Evolutionary conservation across 2,888 invertebrate genomes (phyloP), one percentile per base, ranked within the genome.

Genomic region (Clivina fossor): DNA sequence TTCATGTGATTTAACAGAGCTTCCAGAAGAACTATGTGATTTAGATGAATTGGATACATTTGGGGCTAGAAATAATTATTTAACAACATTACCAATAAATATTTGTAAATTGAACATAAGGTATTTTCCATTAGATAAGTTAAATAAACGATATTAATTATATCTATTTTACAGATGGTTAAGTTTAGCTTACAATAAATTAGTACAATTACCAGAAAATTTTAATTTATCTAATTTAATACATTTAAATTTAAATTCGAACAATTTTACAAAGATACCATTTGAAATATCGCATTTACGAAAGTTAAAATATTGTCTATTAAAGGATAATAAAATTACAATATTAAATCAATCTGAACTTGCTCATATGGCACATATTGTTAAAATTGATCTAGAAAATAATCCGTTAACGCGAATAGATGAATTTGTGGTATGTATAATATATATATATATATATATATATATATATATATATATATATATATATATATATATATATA

Each of bases 21-120:
- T 51, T 24, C 51, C 51, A 20, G 51, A 51, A 9, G 51, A 41
- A 51, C 30, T 51, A 24, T 51, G 51, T 51, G 51, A 51, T 33
- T 41, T 51, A 33, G 51, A 51, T 43, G 30, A 18, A 43, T 22
- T 51, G 11, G 35, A 41, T 15, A 51, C 51, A 7, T 16, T 51
- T 33, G 51, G 51, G 15, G 41, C 43, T 13, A 51, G 51, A 13
- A 41, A 51, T 13, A 51, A 51, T 16, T 32, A 24, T 43, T 43
- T 51, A 16, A 43, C 28, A 32, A 32, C 19, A 8, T 15, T 51
- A 33, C 51, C 51, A 8, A 13, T n/a, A 7, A 51, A 51, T 51
- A 43, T 51, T 22, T 41, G 22, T 20, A 51, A 51, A 51, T 43
- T 51, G 22, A 51, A 51, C 26, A 41, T 51, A 43, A 41, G 33